phyloP scores from a whole-genome alignment of 2,113 vertebrate genomes.

The Upupa epops region DNA sequence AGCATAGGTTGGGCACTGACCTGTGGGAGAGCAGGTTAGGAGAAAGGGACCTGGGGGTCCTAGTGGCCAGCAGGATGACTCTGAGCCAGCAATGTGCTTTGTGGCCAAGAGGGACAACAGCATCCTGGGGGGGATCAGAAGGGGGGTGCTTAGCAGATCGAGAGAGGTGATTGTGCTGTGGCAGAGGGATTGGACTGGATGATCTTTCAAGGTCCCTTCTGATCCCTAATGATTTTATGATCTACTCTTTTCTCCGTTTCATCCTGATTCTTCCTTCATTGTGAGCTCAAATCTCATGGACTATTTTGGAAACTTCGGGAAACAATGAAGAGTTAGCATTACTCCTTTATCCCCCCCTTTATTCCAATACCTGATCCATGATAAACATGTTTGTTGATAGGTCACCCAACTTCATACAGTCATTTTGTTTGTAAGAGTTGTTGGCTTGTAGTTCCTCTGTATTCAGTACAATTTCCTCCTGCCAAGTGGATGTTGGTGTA shows the following conservation, averaged over 20 bases:
- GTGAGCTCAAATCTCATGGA: not conserved
- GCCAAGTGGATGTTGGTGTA: not conserved
- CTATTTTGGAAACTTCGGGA: not conserved
- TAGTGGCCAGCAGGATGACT: no score
- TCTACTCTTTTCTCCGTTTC: not conserved
- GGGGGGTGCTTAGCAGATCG: no score
- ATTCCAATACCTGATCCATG: not conserved
- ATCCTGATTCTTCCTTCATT: not conserved
- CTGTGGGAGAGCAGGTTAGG: no score
- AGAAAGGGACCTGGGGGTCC: no score
- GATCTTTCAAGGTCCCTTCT: no score
- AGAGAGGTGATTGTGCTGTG: no score
- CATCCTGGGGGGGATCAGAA: no score
- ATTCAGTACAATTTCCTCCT: not conserved
- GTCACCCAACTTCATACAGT: not conserved
- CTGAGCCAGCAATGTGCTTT: no score
- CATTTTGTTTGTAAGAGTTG: not conserved
- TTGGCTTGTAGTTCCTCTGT: not conserved
- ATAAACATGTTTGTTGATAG: not conserved
- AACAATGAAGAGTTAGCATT: not conserved
- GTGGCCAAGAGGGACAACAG: no score
- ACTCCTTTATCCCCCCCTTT: not conserved
- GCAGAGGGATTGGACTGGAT: no score
- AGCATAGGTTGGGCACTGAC: no score
- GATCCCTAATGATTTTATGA: no score